phyloP scores from a whole-genome alignment of 2,113 vertebrate species.

The Pterocles gutturalis region DNA sequence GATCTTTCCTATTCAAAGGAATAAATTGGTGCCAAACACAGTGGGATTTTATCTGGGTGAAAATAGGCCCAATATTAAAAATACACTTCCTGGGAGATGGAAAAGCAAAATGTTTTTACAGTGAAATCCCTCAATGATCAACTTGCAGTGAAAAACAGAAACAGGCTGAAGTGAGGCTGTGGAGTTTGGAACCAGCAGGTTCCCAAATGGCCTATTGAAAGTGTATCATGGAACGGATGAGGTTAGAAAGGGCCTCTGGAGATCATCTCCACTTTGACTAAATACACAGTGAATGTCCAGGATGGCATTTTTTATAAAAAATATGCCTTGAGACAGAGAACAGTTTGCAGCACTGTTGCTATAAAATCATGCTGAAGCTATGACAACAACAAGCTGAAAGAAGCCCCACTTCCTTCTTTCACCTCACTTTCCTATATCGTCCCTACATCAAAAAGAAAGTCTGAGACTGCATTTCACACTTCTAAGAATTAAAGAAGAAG shows the following conservation, averaged over 20 bases:
- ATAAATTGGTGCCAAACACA: neutral
- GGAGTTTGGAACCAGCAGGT: neutral
- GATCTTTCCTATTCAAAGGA: neutral
- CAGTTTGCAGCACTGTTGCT: slow-evolving; percentile 9
- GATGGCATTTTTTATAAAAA: slow-evolving; percentile 56
- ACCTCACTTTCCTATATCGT: neutral
- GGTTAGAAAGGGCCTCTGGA: neutral
- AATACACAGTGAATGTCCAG: slow-evolving; percentile 63
- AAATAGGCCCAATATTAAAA: neutral
- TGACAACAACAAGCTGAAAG: neutral
- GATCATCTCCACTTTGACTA: slow-evolving; percentile 35
- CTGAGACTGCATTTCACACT: neutral
- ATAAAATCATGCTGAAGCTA: slow-evolving; percentile 6
- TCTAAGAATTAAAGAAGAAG: neutral
- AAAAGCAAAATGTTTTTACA: neutral
- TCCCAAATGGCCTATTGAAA: neutral
- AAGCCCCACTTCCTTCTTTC: neutral
- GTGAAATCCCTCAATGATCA: neutral
- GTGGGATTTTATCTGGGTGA: neutral
- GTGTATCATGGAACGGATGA: neutral
- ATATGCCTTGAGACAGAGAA: slow-evolving; percentile 54
- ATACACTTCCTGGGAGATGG: neutral
- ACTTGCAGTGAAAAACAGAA: neutral
- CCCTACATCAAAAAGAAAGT: neutral
- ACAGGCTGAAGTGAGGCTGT: neutral